A percentile compares a stretch with the other conserved stretches of the same genome.
phyloP scores from a whole-genome alignment of 37 sponge, comb jelly and placozoan genomes.

The Oopsacas minuta region DNA sequence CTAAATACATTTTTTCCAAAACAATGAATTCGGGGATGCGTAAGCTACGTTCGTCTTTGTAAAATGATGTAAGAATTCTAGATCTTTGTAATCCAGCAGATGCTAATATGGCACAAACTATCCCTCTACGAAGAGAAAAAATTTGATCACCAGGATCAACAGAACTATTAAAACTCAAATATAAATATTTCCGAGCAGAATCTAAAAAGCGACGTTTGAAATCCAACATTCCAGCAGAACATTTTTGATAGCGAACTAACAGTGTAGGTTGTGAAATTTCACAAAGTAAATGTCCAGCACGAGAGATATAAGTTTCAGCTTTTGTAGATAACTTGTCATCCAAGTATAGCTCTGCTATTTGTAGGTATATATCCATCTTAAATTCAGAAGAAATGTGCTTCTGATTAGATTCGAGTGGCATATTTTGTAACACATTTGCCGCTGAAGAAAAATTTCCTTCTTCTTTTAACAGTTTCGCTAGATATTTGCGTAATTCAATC shows the following conservation, averaged over 20 bases:
- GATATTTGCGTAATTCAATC: neutral
- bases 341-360: conserved; percentile 77
- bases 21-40: conserved; percentile 60
- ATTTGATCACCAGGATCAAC: conserved; percentile 61
- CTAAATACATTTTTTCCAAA: conserved; percentile 79
- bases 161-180: conserved; percentile 66
- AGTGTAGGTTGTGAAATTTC: conserved; percentile 36
- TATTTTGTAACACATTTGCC: neutral
- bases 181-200: conserved; percentile 81
- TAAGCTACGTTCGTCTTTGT: conserved; percentile 82
- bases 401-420: neutral
- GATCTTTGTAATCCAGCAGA: conserved; percentile 73
- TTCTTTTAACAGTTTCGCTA: neutral
- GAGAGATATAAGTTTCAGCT: conserved; percentile 88
- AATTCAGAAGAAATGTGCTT: conserved; percentile 34
- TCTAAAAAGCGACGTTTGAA: conserved; percentile 80
- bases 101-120: conserved; percentile 38
- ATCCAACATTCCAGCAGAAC: conserved; percentile 80
- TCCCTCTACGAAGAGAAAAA: conserved; percentile 33
- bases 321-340: conserved; percentile 60
- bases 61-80: conserved; percentile 67
- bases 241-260: conserved; percentile 39
- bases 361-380: conserved; percentile 88
- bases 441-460: neutral
- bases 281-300: conserved; percentile 57